Evolutionary conservation across 2,888 invertebrate genomes (phyloP).

Genomic region (Chloromyia formosa): DNA sequence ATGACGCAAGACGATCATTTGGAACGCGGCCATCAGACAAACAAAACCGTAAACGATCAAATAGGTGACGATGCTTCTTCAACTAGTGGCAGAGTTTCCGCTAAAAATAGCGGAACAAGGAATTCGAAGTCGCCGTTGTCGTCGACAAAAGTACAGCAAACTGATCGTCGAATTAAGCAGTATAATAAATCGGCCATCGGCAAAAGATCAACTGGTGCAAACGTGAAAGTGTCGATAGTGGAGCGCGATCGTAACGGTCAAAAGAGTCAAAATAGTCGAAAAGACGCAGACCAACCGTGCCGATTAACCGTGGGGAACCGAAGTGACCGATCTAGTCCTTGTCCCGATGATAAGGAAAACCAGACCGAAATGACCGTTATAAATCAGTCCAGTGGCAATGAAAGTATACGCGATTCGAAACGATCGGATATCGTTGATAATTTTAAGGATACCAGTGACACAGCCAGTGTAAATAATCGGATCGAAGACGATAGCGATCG

Average conservation of each 20-base stretch:
- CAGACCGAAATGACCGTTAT: conserved; percentile 51
- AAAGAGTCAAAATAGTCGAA: neutral
- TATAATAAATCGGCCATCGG: conserved; percentile 36
- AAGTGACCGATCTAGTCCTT: neutral
- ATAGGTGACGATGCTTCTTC: conserved; percentile 39
- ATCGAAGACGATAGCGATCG: neutral
- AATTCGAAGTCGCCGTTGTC: neutral
- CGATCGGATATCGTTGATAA: conserved; percentile 20
- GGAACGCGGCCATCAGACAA: conserved; percentile 45
- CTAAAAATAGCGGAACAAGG: conserved; percentile 46
- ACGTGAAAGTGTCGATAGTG: conserved; percentile 6
- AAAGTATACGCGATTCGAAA: conserved; percentile 50
- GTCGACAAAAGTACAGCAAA: conserved; percentile 20
- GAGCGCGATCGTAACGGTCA: conserved; percentile 17
- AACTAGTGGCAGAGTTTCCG: neutral
- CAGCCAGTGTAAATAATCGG: neutral
- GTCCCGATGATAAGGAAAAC: neutral
- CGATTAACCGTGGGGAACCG: conserved; percentile 31
- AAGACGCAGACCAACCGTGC: neutral
- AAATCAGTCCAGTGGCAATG: conserved; percentile 51
- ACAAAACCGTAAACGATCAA: conserved; percentile 46
- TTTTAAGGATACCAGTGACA: conserved; percentile 8
- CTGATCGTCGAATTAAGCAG: conserved; percentile 21
- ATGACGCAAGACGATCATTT: conserved; percentile 49
- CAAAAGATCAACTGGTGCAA: conserved; percentile 7